Conservation (phyloP, 1,140 invertebrate genomes). For the Diorhabda elongata region DNA sequence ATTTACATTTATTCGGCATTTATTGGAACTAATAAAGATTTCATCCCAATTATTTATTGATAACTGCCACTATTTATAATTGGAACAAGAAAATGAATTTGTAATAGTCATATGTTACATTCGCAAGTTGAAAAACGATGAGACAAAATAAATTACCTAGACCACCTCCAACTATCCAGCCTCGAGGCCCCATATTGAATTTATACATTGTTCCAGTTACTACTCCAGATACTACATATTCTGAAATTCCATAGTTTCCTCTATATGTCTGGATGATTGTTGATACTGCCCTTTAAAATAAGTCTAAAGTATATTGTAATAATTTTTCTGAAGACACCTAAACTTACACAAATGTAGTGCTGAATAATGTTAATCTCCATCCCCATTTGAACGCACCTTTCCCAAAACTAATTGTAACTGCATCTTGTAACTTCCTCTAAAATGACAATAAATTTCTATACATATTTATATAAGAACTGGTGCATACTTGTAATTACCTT, state of each 20-base stretch:
- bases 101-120: no score
- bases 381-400: constrained; percentile 66
- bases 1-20: no score
- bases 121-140: no score
- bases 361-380: constrained; percentile 60
- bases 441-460: constrained; percentile 40
- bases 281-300: constrained; percentile 53
- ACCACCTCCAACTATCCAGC: constrained; percentile 58
- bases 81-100: no score
- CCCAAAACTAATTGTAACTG: constrained; percentile 59
- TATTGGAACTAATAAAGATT: no score
- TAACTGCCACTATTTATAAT: no score
- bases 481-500: constrained; percentile 51
- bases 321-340: background rate
- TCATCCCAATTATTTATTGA: no score
- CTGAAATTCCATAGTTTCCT: constrained; percentile 59
- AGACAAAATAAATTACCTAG: constrained; percentile 28
- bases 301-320: background rate
- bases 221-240: constrained; percentile 60
- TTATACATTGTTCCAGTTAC: constrained; percentile 61
- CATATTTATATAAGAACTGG: constrained; percentile 6
- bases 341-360: constrained; percentile 59
- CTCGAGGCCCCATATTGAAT: constrained; percentile 59
- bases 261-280: constrained; percentile 62
- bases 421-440: constrained; percentile 63